phyloP scores from a whole-genome alignment of 2,888 invertebrate species.

The Drosophila bunnanda region DNA sequence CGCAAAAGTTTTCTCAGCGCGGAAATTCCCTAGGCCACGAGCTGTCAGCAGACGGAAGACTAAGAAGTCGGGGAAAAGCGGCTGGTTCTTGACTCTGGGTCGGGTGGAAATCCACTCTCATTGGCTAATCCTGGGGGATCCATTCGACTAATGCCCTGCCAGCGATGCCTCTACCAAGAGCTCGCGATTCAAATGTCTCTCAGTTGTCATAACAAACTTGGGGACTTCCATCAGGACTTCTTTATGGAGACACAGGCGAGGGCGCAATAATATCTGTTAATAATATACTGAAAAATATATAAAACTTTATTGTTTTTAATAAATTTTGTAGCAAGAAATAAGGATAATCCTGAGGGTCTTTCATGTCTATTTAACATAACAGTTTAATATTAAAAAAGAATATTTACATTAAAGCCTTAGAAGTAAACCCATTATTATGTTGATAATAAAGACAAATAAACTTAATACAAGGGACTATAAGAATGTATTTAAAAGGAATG shows the following conservation, averaged over 20 bases:
- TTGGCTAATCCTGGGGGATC: constrained; percentile 72
- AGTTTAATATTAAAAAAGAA: neutral
- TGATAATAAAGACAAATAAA: no score
- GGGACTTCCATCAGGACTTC: constrained; percentile 22
- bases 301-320: no score
- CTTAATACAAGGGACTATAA: no score
- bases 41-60: constrained; percentile 60
- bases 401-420: no score
- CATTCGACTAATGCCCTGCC: constrained; percentile 76
- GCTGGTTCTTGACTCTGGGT: constrained; percentile 35
- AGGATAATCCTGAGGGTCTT: no score
- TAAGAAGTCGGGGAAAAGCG: constrained; percentile 59
- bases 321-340: no score
- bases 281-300: neutral
- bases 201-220: constrained; percentile 76
- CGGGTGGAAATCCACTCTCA: constrained; percentile 41
- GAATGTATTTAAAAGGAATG: no score
- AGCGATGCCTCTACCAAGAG: constrained; percentile 52
- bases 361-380: neutral
- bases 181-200: constrained; percentile 71
- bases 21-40: constrained; percentile 61
- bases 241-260: neutral
- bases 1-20: constrained; percentile 57
- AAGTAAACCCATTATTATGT: neutral
- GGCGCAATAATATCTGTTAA: neutral